Percentiles rank a stretch among this genome's conserved stretches.
These are phyloP conservation scores for Pseudeuparius sepicola DNA, from an alignment of 2,888 invertebrate genomes.

Conservation along the genomic window DNA sequence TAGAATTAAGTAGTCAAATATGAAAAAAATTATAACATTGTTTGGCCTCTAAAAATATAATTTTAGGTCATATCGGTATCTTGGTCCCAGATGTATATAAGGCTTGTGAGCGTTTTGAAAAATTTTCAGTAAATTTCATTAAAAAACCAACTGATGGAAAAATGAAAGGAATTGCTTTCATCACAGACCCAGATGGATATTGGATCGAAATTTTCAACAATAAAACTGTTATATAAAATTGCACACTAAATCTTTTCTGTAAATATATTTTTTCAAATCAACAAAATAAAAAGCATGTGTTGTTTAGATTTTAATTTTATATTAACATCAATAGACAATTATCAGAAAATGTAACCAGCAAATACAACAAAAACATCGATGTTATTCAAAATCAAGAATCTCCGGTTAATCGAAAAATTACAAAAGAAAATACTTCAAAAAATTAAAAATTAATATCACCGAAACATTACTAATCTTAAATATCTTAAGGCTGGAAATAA, in stretches of 20 bases:
- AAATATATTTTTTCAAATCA: background rate
- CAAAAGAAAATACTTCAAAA: no score
- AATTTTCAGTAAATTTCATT: slow-evolving; percentile 76
- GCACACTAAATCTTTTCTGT: background rate
- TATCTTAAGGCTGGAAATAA: no score
- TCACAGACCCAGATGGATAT: slow-evolving; percentile 92
- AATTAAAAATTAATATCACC: no score
- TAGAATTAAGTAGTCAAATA: slow-evolving; percentile 2
- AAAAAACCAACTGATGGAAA: slow-evolving; percentile 86
- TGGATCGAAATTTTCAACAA: slow-evolving; percentile 66
- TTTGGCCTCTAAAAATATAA: slow-evolving; percentile 12
- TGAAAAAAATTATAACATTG: background rate
- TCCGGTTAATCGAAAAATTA: no score
- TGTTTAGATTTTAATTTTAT: no score
- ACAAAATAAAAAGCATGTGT: slow-evolving; percentile 7
- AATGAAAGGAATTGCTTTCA: slow-evolving; percentile 91
- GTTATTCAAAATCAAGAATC: slow-evolving; percentile 2
- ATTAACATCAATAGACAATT: no score
- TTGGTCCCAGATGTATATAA: slow-evolving; percentile 80
- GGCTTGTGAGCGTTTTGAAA: slow-evolving; percentile 78
- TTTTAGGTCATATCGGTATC: slow-evolving; percentile 78
- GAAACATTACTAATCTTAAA: no score
- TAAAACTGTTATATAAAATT: slow-evolving; percentile 13
- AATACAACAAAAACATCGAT: no score
- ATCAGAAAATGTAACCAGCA: no score